A percentile compares a stretch with the other conserved stretches of the same genome.
phyloP scores from a whole-genome alignment of 2,797 vertebrate genomes.

The Myotis vivesi region DNA sequence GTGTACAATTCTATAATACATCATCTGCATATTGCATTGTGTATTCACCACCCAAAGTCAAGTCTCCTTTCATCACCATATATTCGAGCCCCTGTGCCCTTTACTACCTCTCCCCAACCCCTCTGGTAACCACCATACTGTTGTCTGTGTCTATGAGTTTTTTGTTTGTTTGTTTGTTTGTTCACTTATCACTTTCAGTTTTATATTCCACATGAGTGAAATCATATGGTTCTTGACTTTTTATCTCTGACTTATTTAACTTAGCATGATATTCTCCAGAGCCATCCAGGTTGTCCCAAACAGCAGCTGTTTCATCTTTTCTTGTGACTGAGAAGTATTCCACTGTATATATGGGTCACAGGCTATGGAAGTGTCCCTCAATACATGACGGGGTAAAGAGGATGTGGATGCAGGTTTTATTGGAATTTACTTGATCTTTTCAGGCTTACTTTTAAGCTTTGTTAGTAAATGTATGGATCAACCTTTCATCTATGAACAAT shows the following conservation, averaged over 20 bases:
- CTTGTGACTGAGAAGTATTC: not conserved
- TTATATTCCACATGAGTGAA: not conserved
- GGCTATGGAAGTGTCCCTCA: not conserved
- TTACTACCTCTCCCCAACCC: not conserved
- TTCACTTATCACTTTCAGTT: not conserved
- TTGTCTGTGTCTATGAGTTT: not conserved
- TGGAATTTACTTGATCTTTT: not conserved
- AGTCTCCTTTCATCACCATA: not conserved
- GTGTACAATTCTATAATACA: not conserved
- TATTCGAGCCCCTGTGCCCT: not conserved
- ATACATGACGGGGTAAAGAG: not conserved
- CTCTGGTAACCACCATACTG: not conserved
- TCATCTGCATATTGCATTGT: not conserved
- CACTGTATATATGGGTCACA: not conserved
- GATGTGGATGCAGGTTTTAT: not conserved
- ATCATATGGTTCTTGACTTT: not conserved
- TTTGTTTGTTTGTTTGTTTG: not conserved
- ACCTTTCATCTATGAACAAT: not conserved
- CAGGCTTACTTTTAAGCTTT: not conserved
- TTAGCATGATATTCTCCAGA: not conserved
- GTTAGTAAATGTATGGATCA: not conserved
- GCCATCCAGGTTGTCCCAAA: not conserved
- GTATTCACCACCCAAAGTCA: not conserved
- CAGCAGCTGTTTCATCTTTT: not conserved
- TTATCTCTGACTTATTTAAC: not conserved